Conservation (phyloP, 2,797 vertebrate species). For the Amniataba percoides region DNA sequence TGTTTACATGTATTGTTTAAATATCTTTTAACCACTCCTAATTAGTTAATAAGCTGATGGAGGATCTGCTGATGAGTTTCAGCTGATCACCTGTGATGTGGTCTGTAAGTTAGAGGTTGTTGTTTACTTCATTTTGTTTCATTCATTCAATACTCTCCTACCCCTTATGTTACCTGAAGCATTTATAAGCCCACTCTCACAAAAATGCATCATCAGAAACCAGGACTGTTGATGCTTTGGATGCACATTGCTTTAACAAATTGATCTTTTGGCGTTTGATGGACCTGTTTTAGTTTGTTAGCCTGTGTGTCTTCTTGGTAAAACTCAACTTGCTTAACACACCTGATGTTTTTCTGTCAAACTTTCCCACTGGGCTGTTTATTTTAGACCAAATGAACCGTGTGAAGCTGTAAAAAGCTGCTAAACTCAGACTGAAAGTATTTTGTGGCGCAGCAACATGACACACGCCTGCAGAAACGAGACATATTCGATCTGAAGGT, state of each 20-base stretch:
- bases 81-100: background rate
- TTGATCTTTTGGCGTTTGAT: background rate
- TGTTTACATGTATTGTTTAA: background rate
- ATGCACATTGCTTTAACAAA: background rate
- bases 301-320: background rate
- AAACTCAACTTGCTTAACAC: background rate
- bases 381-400: background rate
- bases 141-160: background rate
- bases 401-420: background rate
- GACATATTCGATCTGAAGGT: conserved; percentile 25
- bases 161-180: background rate
- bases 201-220: background rate
- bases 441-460: background rate
- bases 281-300: background rate
- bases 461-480: conserved; percentile 19
- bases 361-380: background rate
- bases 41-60: background rate
- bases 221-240: background rate
- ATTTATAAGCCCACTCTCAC: background rate
- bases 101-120: background rate
- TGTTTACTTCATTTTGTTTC: background rate
- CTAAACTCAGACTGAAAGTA: background rate
- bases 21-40: background rate
- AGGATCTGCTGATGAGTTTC: background rate
- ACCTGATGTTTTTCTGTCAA: background rate